Evolutionary conservation across 1,140 invertebrate genomes (phyloP).

Genomic region (Hycleus phaleratus): DNA sequence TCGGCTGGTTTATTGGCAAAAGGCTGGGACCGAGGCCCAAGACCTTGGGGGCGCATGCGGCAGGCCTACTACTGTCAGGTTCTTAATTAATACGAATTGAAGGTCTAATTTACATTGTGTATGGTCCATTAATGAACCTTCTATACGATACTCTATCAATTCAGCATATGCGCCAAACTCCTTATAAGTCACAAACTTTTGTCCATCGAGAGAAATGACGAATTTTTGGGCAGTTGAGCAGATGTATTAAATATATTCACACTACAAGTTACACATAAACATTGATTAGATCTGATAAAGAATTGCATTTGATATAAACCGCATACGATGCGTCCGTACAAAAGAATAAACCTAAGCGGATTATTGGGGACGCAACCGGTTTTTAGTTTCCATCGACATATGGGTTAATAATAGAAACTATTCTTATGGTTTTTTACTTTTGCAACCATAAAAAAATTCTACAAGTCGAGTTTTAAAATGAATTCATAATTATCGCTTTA

Average conservation of each 20-base stretch:
- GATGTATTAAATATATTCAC: background rate
- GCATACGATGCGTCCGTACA: constrained; percentile 13
- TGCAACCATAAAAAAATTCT: no score
- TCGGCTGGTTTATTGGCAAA: constrained; percentile 29
- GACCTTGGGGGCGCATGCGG: constrained; percentile 24
- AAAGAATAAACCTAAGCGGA: constrained; percentile 21
- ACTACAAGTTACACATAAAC: background rate
- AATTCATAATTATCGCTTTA: no score
- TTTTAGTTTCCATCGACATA: constrained; percentile 24
- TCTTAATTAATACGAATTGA: constrained; percentile 29
- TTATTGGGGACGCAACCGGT: constrained; percentile 24
- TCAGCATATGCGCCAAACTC: no score
- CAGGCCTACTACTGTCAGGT: constrained; percentile 15
- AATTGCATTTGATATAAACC: constrained; percentile 20
- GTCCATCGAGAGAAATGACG: no score
- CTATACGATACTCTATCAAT: background rate
- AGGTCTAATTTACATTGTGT: constrained; percentile 26
- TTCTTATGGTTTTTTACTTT: no score
- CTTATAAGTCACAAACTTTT: no score
- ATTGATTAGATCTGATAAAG: constrained; percentile 21
- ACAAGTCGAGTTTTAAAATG: no score
- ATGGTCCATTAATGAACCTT: constrained; percentile 22
- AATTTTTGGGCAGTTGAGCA: background rate
- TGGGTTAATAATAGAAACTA: constrained; percentile 4
- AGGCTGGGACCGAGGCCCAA: constrained; percentile 13